Evolutionary conservation across 2,113 vertebrate genomes (phyloP), one percentile per base, ranked within the genome.

Genomic region (Myotis yumanensis): DNA sequence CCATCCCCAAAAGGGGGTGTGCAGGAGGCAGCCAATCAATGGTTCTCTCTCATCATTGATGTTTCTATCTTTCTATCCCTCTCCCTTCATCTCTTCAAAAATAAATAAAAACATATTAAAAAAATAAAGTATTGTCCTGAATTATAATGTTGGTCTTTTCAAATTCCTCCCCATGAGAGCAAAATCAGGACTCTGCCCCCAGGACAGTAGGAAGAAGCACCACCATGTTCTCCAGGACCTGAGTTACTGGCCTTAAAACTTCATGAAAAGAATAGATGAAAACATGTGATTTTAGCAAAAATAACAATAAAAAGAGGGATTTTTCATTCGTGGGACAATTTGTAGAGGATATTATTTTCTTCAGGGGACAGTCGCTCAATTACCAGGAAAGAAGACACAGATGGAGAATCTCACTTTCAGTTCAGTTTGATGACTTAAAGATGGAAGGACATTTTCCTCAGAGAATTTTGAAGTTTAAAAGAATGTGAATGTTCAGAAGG

Each of bases 391-490:
- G 66, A 62, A 91, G 11, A 79, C 28, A 32, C 48, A 25, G 12
- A 88, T 64, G 52, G 32, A 72, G 11, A 83, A 64, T 84, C 23
- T 71, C 30, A 15, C 52, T 28, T 93, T 79, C 25, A 64, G 28
- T 59, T 86, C 37, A 81, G 3, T 52, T 64, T 91, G 40, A 16
- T 84, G 43, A 79, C 20, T 54, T 92, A 59, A 83, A 94, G 62
- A 72, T 57, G 25, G 46, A 72, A 54, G 43, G 28, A 17, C 28
- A 82, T 71, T 83, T 82, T 77, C 90, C 23, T 62, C 48, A 72
- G n/a, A 40, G 68, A 75, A 64, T 62, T 82, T 77, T 91, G 71
- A 71, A 54, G 30, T 83, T 93, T 54, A 64, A 87, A 86, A 52
- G 14, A 91, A 52, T 48, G 5, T 66, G 57, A 81, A 59, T 71